These are phyloP conservation scores for Perithous albicinctus DNA, from an alignment of 2,888 invertebrate species.

Conservation along the genomic window DNA sequence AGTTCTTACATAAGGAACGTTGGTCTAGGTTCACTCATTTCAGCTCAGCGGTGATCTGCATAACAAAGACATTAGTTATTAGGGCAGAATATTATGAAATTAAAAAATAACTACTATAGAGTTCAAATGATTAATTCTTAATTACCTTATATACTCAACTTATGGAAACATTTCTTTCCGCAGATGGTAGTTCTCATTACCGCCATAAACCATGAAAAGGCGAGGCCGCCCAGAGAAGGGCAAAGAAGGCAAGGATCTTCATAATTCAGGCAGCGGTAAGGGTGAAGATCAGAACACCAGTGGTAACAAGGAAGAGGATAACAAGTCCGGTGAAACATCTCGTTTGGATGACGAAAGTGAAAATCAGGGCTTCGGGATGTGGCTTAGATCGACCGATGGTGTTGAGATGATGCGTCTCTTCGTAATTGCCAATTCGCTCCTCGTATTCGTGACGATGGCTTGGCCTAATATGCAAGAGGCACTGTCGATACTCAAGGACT, in stretches of 20 bases:
- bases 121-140: no score
- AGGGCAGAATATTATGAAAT: no score
- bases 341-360: conserved; percentile 75
- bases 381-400: conserved; percentile 87
- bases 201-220: conserved; percentile 75
- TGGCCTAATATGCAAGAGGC: conserved; percentile 90
- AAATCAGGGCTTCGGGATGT: conserved; percentile 81
- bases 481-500: conserved; percentile 85
- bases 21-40: no score
- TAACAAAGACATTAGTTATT: no score
- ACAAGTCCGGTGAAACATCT: conserved; percentile 44
- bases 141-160: not conserved
- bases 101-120: no score
- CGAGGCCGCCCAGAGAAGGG: conserved; percentile 71
- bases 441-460: conserved; percentile 90
- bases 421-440: conserved; percentile 91
- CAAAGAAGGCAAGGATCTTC: conserved; percentile 69
- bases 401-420: conserved; percentile 93
- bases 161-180: not conserved
- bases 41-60: no score
- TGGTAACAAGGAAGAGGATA: conserved; percentile 63
- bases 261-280: conserved; percentile 40
- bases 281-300: conserved; percentile 37
- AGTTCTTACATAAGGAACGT: no score
- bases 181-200: conserved; percentile 41